phyloP scores from a whole-genome alignment of 2,113 vertebrate genomes.

The Oxyura jamaicensis region DNA sequence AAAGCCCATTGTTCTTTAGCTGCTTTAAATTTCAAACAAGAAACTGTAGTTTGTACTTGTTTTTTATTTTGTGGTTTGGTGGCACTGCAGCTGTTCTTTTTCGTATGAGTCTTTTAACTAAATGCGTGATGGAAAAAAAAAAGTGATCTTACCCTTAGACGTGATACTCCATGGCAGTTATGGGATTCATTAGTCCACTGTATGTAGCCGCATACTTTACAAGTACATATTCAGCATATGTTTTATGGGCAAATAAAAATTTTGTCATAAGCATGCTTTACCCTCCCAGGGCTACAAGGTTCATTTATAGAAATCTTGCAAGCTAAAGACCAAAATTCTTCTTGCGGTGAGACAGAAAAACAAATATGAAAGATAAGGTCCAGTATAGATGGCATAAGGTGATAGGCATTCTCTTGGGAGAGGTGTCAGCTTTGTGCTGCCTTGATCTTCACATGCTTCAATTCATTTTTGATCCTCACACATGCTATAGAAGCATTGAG shows the following conservation, averaged over 20 bases:
- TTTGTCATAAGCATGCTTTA: not conserved
- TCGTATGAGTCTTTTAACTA: not conserved
- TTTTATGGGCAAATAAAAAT: not conserved
- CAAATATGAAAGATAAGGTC: not conserved
- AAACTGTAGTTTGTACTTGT: not conserved
- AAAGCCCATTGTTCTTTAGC: not conserved
- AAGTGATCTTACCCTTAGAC: not conserved
- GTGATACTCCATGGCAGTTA: not conserved
- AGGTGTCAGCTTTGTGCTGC: not conserved
- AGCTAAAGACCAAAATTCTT: not conserved
- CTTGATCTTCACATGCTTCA: not conserved
- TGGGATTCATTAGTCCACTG: not conserved
- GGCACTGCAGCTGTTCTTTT: not conserved
- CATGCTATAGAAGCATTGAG: not conserved
- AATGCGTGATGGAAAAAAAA: not conserved
- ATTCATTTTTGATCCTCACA: not conserved
- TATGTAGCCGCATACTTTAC: not conserved
- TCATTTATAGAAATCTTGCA: not conserved
- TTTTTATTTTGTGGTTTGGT: not conserved
- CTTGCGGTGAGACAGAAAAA: not conserved
- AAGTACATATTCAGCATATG: not conserved
- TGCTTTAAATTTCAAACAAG: not conserved
- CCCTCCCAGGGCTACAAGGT: not conserved
- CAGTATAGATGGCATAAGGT: not conserved
- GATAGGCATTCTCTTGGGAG: not conserved